Base-by-base conservation (phyloP, 2,113 vertebrate species). In the Pagrus major region DNA sequence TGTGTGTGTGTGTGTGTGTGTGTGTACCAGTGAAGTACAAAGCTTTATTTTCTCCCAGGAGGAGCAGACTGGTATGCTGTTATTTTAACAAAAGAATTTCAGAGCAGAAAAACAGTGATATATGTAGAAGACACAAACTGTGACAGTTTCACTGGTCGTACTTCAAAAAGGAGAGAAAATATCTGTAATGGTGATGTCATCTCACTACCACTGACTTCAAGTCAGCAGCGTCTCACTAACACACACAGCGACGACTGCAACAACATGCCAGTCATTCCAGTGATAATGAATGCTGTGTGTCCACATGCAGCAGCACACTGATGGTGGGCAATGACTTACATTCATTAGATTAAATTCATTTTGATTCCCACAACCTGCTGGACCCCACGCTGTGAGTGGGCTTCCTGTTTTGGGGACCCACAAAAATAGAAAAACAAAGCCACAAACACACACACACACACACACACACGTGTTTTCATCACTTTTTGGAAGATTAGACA, bases 231-330 rank as follows among this genome's bases (percentile, higher is more conserved):
- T 52, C 70, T 72, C 77, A n/a, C 49, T 35, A n/a, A 71, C 66
- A 75, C 60, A 69, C 77, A 25, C 65, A 18, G 47, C 44, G 60
- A 39, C 2, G 11, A 29, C 55, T 20, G 71, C 66, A 59, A 63
- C 9, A 76, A 83, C 76, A 78, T 72, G 66, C 72, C 79, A 70
- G 4, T 71, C 87, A 86, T 84, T 80, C 83, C 78, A 15, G 16
- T 3, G 29, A 35, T 71, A 73, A 86, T 71, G 64, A 54, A 60
- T 11, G 76, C 18, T 74, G 66, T 31, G 58, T 21, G 76, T 52
- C 74, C 3, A 0, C 84, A 41, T 1, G 79, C 67, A 47, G 71
- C 37, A 10, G 74, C 84, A 73, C 2, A 59, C 33, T 16, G 27
- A 68, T n/a, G n/a, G n/a, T n/a, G n/a, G n/a, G n/a, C n/a, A n/a